Evolutionary conservation across 1,140 invertebrate species (phyloP), one percentile per base, ranked within the genome.

Genomic region (Sycophaga agraensis): DNA sequence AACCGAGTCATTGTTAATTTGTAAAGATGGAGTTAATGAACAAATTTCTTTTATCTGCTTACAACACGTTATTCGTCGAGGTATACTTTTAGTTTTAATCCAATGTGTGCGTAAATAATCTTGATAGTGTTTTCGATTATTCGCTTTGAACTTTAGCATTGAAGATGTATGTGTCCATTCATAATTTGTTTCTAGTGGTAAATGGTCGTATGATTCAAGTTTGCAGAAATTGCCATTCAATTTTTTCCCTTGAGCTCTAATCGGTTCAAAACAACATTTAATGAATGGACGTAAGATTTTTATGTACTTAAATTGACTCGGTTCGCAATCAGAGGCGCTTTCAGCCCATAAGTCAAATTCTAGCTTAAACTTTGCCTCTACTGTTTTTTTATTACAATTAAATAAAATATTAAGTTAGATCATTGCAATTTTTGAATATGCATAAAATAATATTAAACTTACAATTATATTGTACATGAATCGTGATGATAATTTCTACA

Each of bases 401-500:
- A 34, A 34, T 34, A 6, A 34, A 11, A 34, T 6, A 6, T 34
- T 34, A 34, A 6, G n/a, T n/a, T n/a, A n/a, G n/a, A n/a, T n/a
- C n/a, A n/a, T n/a, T n/a, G n/a, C n/a, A n/a, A n/a, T n/a, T n/a
- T n/a, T n/a, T n/a, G n/a, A n/a, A n/a, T n/a, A n/a, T n/a, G n/a
- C n/a, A n/a, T n/a, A n/a, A n/a, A n/a, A n/a, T n/a, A n/a, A 43
- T 21, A 9, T 5, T 6, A 43, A 19, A 31, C 12, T 8, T 68
- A 67, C 70, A 39, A 50, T 28, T 64, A 28, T 61, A 65, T 53
- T 66, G 64, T 16, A 61, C 69, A 12, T 16, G 49, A 17, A 74
- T 40, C 17, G 51, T 63, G 35, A 74, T 21, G 8, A 59, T 42
- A n/a, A 75, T 43, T 37, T 76, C 67, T 2, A 65, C 49, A 2